phyloP scores from a whole-genome alignment of 37 sponge, comb jelly and placozoan genomes.

The Aphrocallistes beatrix region DNA sequence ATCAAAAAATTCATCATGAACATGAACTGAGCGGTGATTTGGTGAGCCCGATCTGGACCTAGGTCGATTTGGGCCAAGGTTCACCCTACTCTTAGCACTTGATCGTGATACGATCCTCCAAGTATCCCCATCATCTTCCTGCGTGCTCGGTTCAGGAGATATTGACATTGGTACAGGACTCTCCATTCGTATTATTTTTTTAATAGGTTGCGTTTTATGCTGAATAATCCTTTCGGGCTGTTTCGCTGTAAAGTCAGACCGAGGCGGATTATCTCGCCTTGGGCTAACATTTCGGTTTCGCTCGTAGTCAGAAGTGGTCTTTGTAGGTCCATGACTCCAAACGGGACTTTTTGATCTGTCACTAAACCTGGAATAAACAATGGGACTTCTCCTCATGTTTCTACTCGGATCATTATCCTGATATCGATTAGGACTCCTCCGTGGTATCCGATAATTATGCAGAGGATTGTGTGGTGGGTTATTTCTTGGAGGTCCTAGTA shows the following conservation, averaged over 20 bases:
- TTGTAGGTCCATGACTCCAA: neutral
- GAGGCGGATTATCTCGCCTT: too few relatives aligned
- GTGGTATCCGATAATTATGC: neutral
- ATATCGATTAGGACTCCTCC: neutral
- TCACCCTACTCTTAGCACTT: neutral
- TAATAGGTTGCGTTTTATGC: too few relatives aligned
- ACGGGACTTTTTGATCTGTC: neutral
- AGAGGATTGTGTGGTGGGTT: too few relatives aligned
- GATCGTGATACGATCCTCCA: neutral
- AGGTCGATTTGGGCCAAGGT: neutral
- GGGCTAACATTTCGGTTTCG: too few relatives aligned
- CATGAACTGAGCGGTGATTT: neutral
- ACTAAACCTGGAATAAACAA: neutral
- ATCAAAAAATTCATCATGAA: neutral
- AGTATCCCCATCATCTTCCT: slow-evolving; percentile 1
- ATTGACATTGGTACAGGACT: neutral
- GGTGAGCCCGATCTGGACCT: neutral
- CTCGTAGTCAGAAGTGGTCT: neutral
- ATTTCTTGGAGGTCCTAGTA: neutral
- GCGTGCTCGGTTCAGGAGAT: neutral
- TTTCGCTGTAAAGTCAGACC: neutral
- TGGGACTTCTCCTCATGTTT: neutral
- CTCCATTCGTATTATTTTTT: neutral
- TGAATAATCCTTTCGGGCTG: too few relatives aligned
- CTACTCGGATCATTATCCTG: neutral